These are phyloP conservation scores for rat (Rattus norvegicus) DNA, from an alignment of 2,113 vertebrate species.

Conservation along the genomic window GRCr8 NC_086020.1:171788001-171788500, in stretches of 20 bases:
- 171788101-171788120: neutral
- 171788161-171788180: neutral
- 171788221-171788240: neutral
- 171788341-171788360: neutral
- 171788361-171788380: neutral
- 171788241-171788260: neutral
- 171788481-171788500: neutral
- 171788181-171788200: neutral
- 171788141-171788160: neutral
- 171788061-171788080: neutral
- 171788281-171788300: neutral
- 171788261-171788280: neutral
- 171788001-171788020: neutral
- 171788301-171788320: neutral
- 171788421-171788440: neutral
- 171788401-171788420: neutral
- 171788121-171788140: neutral
- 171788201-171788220: neutral
- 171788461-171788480: neutral
- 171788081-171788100: neutral
- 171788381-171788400: neutral
- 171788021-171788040: neutral
- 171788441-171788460: neutral
- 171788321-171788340: neutral
- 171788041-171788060: neutral